Conservation (phyloP, 2,113 vertebrate genomes). For the Echinops telfairi region DNA sequence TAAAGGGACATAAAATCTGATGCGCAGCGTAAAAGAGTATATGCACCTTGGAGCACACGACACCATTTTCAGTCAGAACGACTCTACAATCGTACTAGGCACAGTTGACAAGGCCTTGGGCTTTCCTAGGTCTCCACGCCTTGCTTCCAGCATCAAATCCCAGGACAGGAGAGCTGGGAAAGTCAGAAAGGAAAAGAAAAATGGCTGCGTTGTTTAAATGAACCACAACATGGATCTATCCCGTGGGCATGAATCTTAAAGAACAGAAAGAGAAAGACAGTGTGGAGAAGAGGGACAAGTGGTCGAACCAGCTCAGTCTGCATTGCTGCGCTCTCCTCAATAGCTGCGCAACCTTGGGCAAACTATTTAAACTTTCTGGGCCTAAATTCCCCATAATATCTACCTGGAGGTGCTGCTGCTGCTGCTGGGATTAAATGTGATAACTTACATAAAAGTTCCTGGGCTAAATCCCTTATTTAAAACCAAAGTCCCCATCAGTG, state of each 20-base stretch:
- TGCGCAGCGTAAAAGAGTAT: neutral
- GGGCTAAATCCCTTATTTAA: constrained; percentile 72
- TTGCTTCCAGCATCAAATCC: constrained; percentile 15
- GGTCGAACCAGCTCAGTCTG: constrained; percentile 33
- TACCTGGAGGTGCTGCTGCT: constrained; percentile 49
- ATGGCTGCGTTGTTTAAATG: neutral
- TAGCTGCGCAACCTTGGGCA: constrained; percentile 46
- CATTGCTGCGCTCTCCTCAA: neutral
- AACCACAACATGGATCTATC: neutral
- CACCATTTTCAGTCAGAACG: constrained; percentile 40
- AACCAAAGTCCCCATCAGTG: constrained; percentile 60
- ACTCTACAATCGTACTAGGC: neutral
- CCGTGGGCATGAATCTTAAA: constrained; percentile 16
- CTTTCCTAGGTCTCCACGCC: neutral
- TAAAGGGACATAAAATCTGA: constrained; percentile 18
- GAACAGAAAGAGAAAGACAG: neutral
- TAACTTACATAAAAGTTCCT: constrained; percentile 52
- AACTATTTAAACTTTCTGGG: constrained; percentile 71
- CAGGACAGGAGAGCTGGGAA: neutral
- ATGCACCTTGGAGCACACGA: neutral
- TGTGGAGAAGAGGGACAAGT: constrained; percentile 25
- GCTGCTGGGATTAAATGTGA: constrained; percentile 70
- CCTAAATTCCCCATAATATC: constrained; percentile 59
- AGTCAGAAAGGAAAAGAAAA: constrained; percentile 37
- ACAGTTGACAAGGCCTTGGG: neutral